Base-by-base conservation (phyloP, 2,888 invertebrate genomes). In the Schizaphis graminum region DNA sequence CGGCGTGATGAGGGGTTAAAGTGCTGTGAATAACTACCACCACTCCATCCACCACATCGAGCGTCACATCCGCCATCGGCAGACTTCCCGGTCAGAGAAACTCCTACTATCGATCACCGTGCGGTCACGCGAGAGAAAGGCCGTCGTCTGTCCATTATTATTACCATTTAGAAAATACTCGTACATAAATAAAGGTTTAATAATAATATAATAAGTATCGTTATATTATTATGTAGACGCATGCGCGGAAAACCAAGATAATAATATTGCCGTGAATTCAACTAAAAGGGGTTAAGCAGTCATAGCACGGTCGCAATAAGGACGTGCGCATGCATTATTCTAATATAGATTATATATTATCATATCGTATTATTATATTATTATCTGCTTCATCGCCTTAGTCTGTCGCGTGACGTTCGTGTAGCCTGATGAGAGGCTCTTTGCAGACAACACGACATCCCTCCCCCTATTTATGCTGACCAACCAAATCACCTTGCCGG, bases 51-150 rank as follows among this genome's bases (percentile, higher is more conserved):
- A 67, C 67, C 67, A n/a, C 7, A 5, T 5, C 13, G 16, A n/a
- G 16, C 61, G 61, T 28, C 61, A 61, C 61, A n/a, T 16, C 57
- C 35, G 28, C 5, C n/a, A n/a, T n/a, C 67, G 28, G 61, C 8
- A 61, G 10, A 61, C n/a, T n/a, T 16, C 67, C 67, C 67, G 67
- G 67, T 49, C 77, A 26, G 35, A 49, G 35, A 77, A 49, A 77
- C 47, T 41, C 89, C 47, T 10, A 35, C n/a, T 35, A 91, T 91
- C 90, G 90, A 91, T 91, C 90, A 77, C 67, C 16, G 5, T 67
- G 67, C 84, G 84, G 84, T 85, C 84, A 44, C 44, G 44, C 44
- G 24, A 26, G 85, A 67, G 16, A 67, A 67, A 67, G n/a, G 13
- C 0, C 67, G 67, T 67, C 67, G n/a, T 67, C 67, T n/a, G 67